Percentiles rank a stretch among this genome's conserved stretches.
Conservation (phyloP, 2,888 invertebrate species). For the Drosophila acutilabella region DNA sequence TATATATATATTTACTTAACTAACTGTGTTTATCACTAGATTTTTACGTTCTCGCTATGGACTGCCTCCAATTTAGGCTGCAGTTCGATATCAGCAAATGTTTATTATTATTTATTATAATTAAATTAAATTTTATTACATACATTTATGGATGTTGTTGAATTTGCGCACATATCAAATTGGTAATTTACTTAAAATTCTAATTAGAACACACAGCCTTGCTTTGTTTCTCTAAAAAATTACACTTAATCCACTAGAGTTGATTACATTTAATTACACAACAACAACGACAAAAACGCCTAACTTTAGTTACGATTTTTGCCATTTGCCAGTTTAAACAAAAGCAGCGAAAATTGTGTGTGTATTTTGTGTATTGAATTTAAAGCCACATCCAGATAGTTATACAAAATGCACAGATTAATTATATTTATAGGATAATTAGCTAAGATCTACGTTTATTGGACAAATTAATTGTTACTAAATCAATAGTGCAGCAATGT, state of each 20-base stretch:
- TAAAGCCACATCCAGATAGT: conserved; percentile 79
- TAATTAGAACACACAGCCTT: conserved; percentile 84
- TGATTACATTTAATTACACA: conserved; percentile 56
- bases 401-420: conserved; percentile 62
- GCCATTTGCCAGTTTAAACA: conserved; percentile 22
- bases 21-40: conserved; percentile 76
- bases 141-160: conserved; percentile 13
- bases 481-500: conserved; percentile 28
- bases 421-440: conserved; percentile 17
- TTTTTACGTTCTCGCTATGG: conserved; percentile 77
- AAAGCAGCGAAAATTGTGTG: conserved; percentile 34
- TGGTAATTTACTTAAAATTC: conserved; percentile 26
- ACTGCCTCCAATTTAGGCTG: conserved; percentile 15
- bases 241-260: conserved; percentile 73
- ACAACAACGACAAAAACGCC: conserved; percentile 28
- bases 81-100: conserved; percentile 61
- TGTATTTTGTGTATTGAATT: conserved; percentile 38
- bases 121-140: conserved; percentile 22
- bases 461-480: conserved; percentile 30
- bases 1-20: conserved; percentile 60
- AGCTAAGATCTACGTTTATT: conserved; percentile 34
- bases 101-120: conserved; percentile 21
- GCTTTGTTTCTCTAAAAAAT: conserved; percentile 83
- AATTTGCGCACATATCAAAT: conserved; percentile 45
- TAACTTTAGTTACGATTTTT: conserved; percentile 41